Conservation (phyloP, 2,888 invertebrate species). For the Baronia brevicornis region DNA sequence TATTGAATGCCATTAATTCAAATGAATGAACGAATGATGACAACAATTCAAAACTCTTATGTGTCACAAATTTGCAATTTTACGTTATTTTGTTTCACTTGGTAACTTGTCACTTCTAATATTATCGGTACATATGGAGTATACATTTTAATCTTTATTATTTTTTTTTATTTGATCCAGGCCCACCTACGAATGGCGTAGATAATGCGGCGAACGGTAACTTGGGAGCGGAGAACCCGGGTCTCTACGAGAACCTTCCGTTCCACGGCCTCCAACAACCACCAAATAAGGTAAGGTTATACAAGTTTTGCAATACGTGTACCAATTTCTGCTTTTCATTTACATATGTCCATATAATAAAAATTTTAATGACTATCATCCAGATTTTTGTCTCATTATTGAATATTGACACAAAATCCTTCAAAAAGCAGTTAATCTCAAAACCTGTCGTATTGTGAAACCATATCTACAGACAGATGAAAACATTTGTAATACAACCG, state of each 20-base stretch:
- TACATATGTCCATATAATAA: no score
- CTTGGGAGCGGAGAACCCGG: slow-evolving; percentile 84
- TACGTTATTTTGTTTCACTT: neutral
- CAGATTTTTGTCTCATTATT: slow-evolving; percentile 8
- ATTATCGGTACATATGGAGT: slow-evolving; percentile 1
- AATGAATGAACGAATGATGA: no score
- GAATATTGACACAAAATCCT: no score
- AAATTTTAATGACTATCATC: no score
- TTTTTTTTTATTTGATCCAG: slow-evolving; percentile 28
- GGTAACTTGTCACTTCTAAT: slow-evolving; percentile 3
- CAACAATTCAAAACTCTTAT: neutral
- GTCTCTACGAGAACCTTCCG: slow-evolving; percentile 95
- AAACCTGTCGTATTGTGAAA: no score
- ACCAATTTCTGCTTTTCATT: neutral
- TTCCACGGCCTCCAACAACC: slow-evolving; percentile 96
- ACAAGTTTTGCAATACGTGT: neutral
- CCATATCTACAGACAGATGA: no score
- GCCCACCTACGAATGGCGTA: slow-evolving; percentile 75
- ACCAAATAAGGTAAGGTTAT: slow-evolving; percentile 88
- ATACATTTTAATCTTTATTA: neutral
- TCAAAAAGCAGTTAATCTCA: no score
- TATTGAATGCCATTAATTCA: no score
- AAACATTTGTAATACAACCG: no score
- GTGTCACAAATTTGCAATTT: neutral
- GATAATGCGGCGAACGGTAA: slow-evolving; percentile 77